Evolutionary conservation across 2,888 invertebrate genomes (phyloP), one percentile per base, ranked within the genome.

Genomic region (Stramonita haemastoma): DNA sequence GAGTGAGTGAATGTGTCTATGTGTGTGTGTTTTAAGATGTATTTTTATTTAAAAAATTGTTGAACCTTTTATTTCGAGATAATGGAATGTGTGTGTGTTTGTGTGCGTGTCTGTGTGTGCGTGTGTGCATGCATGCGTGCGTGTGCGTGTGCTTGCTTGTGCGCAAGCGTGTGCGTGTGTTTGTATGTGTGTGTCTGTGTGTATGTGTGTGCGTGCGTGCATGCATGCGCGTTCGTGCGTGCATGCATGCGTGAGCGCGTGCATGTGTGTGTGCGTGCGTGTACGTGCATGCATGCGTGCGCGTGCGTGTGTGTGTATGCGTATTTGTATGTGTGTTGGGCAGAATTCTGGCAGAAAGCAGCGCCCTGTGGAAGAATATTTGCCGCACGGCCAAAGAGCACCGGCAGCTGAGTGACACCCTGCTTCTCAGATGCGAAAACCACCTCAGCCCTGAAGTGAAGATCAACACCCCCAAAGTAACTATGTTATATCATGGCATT

Each of bases 311-410:
- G 87, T 79, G 79, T 79, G 46, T 79, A 60, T 87, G 66, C 29
- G 60, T 57, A 46, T 86, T 26, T 86, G 86, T 56, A 46, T 86
- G 86, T 17, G 8, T 19, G 8, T 22, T 29, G 11, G 15, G 0
- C 88, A 88, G 88, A n/a, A 66, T 91, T 11, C 87, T 91, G 57
- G 73, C 89, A 13, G 88, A 90, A 2, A 84, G 86, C 17, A 91
- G 91, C 56, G 86, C 73, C 17, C 79, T 91, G 79, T 91, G 91
- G 91, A 89, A 60, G 34, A 89, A 91, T 0, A 91, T 91, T 36
- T 36, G 81, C 29, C 36, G 87, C 19, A 90, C 90, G n/a, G 90
- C 87, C 2, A 87, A 83, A 79, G 66, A 29, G 5, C 60, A 90
- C 32, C 57, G 56, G 15, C 84, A 86, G 32, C 57, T 90, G 86